Percentiles rank a stretch among this genome's conserved stretches.
These are phyloP conservation scores for Lochmaea crataegi DNA, from an alignment of 2,888 invertebrate genomes.

Conservation along the genomic window DNA sequence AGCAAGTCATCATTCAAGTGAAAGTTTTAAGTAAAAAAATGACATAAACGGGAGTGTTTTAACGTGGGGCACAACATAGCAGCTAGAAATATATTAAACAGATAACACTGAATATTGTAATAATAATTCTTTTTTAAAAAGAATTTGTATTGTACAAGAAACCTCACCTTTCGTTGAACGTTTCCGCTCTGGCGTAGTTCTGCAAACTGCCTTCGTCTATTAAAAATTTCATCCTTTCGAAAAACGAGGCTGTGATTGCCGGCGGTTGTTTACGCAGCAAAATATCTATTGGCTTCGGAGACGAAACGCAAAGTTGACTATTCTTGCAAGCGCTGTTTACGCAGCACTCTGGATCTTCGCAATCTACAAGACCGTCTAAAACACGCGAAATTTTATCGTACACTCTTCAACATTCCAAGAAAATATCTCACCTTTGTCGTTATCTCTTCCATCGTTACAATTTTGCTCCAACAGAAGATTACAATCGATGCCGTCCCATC, in stretches of 20 bases:
- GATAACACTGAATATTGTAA: constrained; percentile 53
- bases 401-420: not conserved
- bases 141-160: constrained; percentile 30
- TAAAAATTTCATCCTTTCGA: constrained; percentile 97
- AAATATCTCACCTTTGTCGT: constrained; percentile 87
- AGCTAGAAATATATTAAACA: constrained; percentile 58
- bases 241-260: constrained; percentile 97
- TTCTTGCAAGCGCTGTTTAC: constrained; percentile 82
- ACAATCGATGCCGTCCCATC: constrained; percentile 96
- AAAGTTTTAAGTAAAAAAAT: constrained; percentile 54
- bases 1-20: constrained; percentile 43
- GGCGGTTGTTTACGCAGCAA: constrained; percentile 95
- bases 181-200: constrained; percentile 94
- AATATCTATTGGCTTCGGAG: constrained; percentile 96
- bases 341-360: constrained; percentile 99
- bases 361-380: constrained; percentile 95
- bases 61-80: constrained; percentile 89
- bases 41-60: constrained; percentile 67
- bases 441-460: constrained; percentile 95
- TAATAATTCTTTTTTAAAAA: not conserved
- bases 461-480: constrained; percentile 90
- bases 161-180: constrained; percentile 95
- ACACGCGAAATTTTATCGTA: constrained; percentile 19
- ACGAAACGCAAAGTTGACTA: constrained; percentile 92
- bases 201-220: constrained; percentile 98